Evolutionary conservation across 2,888 invertebrate species (phyloP), one percentile per base, ranked within the genome.

Genomic region (Tridacna crocea): DNA sequence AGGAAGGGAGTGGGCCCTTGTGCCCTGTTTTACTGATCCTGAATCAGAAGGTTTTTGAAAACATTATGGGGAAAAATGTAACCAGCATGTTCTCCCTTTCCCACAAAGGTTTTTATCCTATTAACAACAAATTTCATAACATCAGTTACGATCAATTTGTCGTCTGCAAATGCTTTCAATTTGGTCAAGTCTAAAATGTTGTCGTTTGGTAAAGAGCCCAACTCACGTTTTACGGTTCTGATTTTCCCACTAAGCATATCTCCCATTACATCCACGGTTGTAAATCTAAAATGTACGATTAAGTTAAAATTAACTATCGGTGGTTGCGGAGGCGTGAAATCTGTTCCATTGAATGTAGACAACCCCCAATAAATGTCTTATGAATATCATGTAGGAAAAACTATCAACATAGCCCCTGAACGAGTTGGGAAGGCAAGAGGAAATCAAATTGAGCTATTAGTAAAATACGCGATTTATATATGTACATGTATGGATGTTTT

Each of bases 311-410:
- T 61, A 61, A 72, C 73, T 66, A 76, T 55, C n/a, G 46, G 61
- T 73, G 51, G 68, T 73, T 47, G 24, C 55, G 51, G 73, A 77
- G 61, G 81, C 81, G 81, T 74, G 73, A 77, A 81, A 77, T 46
- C 48, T 24, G 17, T 68, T 73, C 66, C 68, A 81, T 74, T 61
- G 60, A 77, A 66, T 48, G 36, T 55, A 75, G 75, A 55, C 51
- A 65, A 65, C 51, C 65, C n/a, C 36, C 17, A 47, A 75, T 66
- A 75, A 75, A 51, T 24, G 66, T 27, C 66, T 51, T 63, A 75
- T 63, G 47, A 66, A 74, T 63, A 61, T 74, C n/a, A 61, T 74
- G 61, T 61, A 22, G 51, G 46, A 47, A 47, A 24, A 74, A 36
- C 36, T 74, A 66, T 51, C 48, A 66, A 51, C n/a, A 75, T 22